These are phyloP conservation scores for Rhinoptilus africanus DNA, from an alignment of 2,113 vertebrate genomes.

Conservation along the genomic window DNA sequence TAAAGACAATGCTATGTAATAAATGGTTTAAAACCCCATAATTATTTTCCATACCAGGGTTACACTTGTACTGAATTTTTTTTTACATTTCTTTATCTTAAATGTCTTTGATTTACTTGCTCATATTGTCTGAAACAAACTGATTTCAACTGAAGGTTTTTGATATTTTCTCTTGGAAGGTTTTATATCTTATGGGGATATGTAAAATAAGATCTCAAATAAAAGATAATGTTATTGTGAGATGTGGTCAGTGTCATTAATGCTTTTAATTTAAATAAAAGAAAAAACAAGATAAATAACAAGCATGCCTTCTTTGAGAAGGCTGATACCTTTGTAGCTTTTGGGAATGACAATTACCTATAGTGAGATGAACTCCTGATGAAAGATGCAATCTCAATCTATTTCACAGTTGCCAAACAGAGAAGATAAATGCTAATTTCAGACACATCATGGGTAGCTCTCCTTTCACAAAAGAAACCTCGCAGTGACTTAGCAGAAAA, in stretches of 20 bases:
- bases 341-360: background rate
- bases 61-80: constrained; percentile 5
- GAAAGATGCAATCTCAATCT: background rate
- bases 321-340: background rate
- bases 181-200: constrained; percentile 80
- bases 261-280: background rate
- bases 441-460: background rate
- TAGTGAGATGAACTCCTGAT: background rate
- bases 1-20: constrained; percentile 43
- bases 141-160: constrained; percentile 65
- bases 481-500: background rate
- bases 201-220: constrained; percentile 79
- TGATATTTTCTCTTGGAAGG: constrained; percentile 75
- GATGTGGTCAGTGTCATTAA: background rate
- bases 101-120: constrained; percentile 53
- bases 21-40: constrained; percentile 36
- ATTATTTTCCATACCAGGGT: constrained; percentile 33
- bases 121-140: constrained; percentile 65
- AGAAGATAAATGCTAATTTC: background rate
- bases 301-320: background rate
- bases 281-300: background rate
- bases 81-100: constrained; percentile 32
- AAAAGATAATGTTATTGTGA: constrained; percentile 71
- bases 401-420: background rate
- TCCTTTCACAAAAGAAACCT: background rate